These are phyloP conservation scores for Nylanderia fulva DNA, from an alignment of 1,140 invertebrate species.

Conservation along the genomic window DNA sequence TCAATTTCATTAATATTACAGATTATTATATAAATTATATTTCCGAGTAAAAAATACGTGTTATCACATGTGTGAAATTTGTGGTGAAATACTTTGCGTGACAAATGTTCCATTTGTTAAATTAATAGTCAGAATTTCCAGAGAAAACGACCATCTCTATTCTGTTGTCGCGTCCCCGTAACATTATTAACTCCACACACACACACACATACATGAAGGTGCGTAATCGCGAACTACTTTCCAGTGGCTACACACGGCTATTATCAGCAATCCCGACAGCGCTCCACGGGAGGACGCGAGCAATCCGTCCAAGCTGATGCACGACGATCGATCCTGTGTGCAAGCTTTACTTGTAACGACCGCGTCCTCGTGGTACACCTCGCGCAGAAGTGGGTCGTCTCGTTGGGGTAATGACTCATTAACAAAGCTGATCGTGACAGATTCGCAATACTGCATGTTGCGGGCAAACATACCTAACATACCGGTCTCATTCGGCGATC, in stretches of 20 bases:
- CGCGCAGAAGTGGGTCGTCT: conserved; percentile 62
- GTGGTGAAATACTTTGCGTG: neutral
- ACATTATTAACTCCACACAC: conserved; percentile 49
- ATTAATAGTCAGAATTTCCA: conserved; percentile 47
- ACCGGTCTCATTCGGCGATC: conserved; percentile 31
- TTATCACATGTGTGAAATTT: neutral
- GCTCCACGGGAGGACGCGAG: conserved; percentile 41
- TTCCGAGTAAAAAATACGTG: neutral
- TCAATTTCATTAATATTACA: neutral
- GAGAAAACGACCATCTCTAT: conserved; percentile 1
- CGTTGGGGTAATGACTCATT: conserved; percentile 73
- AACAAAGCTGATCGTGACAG: conserved; percentile 72
- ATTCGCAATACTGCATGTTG: conserved; percentile 62
- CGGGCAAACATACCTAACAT: conserved; percentile 27
- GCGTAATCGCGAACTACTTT: conserved; percentile 51
- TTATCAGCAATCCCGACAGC: conserved; percentile 54
- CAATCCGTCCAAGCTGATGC: conserved; percentile 49
- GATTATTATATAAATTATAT: neutral
- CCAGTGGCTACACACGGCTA: conserved; percentile 59
- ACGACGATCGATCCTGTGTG: conserved; percentile 57
- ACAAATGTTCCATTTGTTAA: conserved; percentile 31
- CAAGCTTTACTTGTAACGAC: conserved; percentile 63
- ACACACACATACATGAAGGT: too few species aligned
- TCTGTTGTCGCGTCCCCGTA: conserved; percentile 30
- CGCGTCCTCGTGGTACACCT: neutral